Base-by-base conservation (phyloP, 2,113 vertebrate species). In the Centropus unirufus region DNA sequence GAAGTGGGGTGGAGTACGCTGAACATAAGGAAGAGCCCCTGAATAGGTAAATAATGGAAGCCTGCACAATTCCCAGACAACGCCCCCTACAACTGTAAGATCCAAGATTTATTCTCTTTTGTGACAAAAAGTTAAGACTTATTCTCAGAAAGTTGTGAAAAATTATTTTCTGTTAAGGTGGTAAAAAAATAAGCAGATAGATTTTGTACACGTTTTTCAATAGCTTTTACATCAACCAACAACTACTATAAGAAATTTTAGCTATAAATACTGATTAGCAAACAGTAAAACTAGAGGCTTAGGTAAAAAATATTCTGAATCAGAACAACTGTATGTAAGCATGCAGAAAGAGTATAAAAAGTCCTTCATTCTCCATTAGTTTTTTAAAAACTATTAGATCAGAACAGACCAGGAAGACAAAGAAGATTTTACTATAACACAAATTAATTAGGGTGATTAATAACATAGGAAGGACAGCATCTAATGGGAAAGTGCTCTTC, bases 401-500 rank as follows among this genome's bases (percentile, higher is more conserved):
- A 63, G 23, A 39, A 69, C 9, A 17, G 39, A n/a, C 36, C 87
- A 78, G 73, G 58, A 78, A 13, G 63, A 20, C n/a, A 90, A 69
- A 79, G 68, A 52, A 74, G 81, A 93, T 93, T n/a, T n/a, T n/a
- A n/a, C n/a, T n/a, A n/a, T 87, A 75, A 40, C 32, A 39, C 23
- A 79, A 62, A 80, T 76, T 83, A 83, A 92, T 93, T 76, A 47
- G 85, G 93, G 79, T 81, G 76, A 92, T 76, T 49, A 70, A 39
- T 34, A 39, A 20, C 77, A 47, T 29, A 49, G 46, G 34, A 83
- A 89, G 91, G 87, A 55, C 77, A 64, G 39, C 36, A 47, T 39
- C 54, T 19, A 32, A 77, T 69, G 82, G 90, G 78, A 94, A 90
- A 89, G 58, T 27, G 68, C 68, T 83, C 79, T 63, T 95, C 85